Evolutionary conservation across 1,140 invertebrate genomes (phyloP).

Genomic region (Nasonia giraulti): DNA sequence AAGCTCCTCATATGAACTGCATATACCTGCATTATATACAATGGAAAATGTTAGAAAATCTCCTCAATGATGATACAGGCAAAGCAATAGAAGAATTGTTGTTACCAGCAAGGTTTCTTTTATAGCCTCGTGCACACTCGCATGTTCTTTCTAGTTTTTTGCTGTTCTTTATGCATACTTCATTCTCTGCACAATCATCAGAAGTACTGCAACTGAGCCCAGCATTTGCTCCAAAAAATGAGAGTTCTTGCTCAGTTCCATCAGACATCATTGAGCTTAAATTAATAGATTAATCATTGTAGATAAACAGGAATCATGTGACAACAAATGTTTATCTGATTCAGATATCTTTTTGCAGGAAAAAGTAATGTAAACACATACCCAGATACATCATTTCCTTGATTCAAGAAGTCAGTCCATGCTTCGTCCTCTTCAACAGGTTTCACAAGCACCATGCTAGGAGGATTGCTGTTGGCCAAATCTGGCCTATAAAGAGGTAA

Average conservation of each 20-base stretch:
- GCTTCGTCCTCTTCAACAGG: slow-evolving; percentile 76
- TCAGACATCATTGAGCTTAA: slow-evolving; percentile 69
- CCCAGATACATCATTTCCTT: slow-evolving; percentile 55
- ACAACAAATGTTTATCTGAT: background rate
- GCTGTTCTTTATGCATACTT: slow-evolving; percentile 78
- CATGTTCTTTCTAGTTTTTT: slow-evolving; percentile 80
- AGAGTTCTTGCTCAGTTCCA: slow-evolving; percentile 66
- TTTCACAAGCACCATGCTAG: slow-evolving; percentile 84
- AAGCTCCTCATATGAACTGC: slow-evolving; percentile 55
- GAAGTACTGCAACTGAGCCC: slow-evolving; percentile 69
- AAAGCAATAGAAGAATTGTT: background rate
- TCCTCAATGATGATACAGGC: background rate
- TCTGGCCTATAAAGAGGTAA: slow-evolving; percentile 78
- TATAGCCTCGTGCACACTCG: slow-evolving; percentile 78
- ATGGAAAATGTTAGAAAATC: slow-evolving; percentile 52
- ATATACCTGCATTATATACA: slow-evolving; percentile 57
- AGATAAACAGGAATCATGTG: slow-evolving; percentile 33
- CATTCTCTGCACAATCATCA: slow-evolving; percentile 77
- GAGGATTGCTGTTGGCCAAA: slow-evolving; percentile 76
- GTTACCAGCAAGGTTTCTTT: slow-evolving; percentile 73
- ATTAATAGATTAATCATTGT: slow-evolving; percentile 39
- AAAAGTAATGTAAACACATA: slow-evolving; percentile 46
- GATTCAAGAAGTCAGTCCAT: slow-evolving; percentile 75
- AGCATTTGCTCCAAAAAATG: slow-evolving; percentile 67
- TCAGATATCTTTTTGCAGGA: background rate